Evolutionary conservation across 2,888 invertebrate species (phyloP), one percentile per base, ranked within the genome.

Genomic region (Ormia ochracea): DNA sequence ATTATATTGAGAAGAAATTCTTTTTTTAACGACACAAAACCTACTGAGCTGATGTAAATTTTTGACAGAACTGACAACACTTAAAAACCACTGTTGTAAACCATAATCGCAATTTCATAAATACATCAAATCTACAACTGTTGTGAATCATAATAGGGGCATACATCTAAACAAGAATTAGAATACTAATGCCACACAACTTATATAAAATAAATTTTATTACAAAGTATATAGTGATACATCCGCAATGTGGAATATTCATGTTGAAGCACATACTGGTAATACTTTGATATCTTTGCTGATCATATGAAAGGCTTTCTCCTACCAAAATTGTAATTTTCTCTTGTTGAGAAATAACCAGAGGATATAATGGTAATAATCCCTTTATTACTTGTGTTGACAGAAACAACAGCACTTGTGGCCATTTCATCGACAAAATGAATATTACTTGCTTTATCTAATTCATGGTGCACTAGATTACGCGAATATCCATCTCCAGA

Each of bases 401-500:
- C 45, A 54, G 61, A 63, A 45, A 26, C 63, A 52, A 72, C 66
- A 41, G 83, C 68, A 12, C 75, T 81, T 63, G 85, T 82, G n/a
- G 59, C 7, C 17, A 28, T 73, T 1, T 87, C 86, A 33, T 83
- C 86, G n/a, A 83, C 2, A 38, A 38, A 78, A 5, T 79, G 84
- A 3, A 82, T 52, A 48, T 82, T 83, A 36, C 79, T 85, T 0
- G 86, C 84, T 90, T 95, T 95, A 84, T 91, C 91, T 68, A 96
- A 90, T 87, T 96, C 95, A 87, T 95, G 94, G 87, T 95, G 93
- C 83, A 96, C 89, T 85, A 94, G 93, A 85, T 93, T 93, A 28
- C 92, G 91, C 1, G 95, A 94, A 78, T 95, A 93, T 89, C 96
- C 95, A 72, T 95, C 95, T 23, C 93, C n/a, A n/a, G n/a, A n/a